These are phyloP conservation scores for Mellilla xanthometata DNA, from an alignment of 2,888 invertebrate species.

Conservation along the genomic window DNA sequence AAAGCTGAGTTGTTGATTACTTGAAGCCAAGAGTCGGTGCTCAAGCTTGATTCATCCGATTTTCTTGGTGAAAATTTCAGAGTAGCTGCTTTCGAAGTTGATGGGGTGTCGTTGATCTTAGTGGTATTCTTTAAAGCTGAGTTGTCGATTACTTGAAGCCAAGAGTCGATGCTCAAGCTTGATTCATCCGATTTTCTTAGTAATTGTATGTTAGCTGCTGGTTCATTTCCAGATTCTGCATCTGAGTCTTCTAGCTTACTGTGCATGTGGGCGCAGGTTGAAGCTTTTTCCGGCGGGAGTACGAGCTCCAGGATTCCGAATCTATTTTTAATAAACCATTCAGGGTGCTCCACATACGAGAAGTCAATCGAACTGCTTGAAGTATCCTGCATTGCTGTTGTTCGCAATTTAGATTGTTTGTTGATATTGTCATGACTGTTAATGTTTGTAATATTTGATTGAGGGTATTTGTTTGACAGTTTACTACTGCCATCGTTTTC, in stretches of 20 bases:
- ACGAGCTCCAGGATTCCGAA: slow-evolving; percentile 5
- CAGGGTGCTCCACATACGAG: too few species aligned
- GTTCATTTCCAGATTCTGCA: slow-evolving; percentile 1
- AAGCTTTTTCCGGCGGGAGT: slow-evolving; percentile 7
- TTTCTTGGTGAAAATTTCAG: too few species aligned
- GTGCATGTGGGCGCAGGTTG: slow-evolving; percentile 3
- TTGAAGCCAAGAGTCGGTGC: too few species aligned
- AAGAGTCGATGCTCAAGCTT: too few species aligned
- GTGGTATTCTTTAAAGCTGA: too few species aligned
- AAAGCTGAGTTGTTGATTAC: too few species aligned
- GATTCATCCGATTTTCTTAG: slow-evolving; percentile 41
- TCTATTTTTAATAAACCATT: slow-evolving; percentile 3
- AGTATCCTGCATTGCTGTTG: too few species aligned
- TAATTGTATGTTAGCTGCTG: slow-evolving; percentile 1
- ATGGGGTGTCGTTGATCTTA: too few species aligned
- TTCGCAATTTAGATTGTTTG: background rate
- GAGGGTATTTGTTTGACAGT: slow-evolving; percentile 3
- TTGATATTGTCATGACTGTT: slow-evolving; percentile 16
- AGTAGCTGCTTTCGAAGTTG: too few species aligned
- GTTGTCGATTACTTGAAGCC: too few species aligned
- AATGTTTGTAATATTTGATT: background rate
- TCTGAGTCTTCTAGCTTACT: slow-evolving; percentile 3
- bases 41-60: too few species aligned
- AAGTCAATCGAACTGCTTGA: too few species aligned
- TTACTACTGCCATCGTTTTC: slow-evolving; percentile 6